Evolutionary conservation across 1,140 invertebrate species (phyloP).

Genomic region (Tetragnatha versicolor): DNA sequence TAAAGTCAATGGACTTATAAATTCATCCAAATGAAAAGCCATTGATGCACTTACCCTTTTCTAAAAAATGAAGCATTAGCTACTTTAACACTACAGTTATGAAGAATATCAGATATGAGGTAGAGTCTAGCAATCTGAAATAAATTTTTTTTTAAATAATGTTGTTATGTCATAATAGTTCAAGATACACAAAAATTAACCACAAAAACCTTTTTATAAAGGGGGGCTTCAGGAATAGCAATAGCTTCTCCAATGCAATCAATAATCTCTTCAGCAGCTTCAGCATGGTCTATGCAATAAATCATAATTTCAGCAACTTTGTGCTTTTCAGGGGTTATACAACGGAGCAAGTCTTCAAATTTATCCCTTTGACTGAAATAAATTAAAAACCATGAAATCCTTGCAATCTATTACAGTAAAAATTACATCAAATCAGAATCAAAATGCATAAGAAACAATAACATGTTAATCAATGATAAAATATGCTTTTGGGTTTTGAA

Average conservation of each 20-base stretch:
- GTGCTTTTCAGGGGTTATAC: conserved; percentile 83
- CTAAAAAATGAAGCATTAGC: conserved; percentile 94
- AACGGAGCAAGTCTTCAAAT: conserved; percentile 88
- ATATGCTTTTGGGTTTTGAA: no score
- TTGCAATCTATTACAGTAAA: no score
- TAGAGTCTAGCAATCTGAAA: conserved; percentile 87
- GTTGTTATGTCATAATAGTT: not conserved
- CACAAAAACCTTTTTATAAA: conserved; percentile 79
- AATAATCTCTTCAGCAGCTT: conserved; percentile 94
- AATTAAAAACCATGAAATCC: no score
- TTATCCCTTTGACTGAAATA: conserved; percentile 77
- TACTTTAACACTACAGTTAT: conserved; percentile 96
- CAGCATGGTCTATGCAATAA: conserved; percentile 98
- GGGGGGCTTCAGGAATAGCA: conserved; percentile 78
- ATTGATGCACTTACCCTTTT: conserved; percentile 31
- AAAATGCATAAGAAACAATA: no score
- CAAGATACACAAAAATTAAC: not conserved
- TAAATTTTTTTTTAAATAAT: not conserved
- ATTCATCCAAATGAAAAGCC: not conserved
- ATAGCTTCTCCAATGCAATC: conserved; percentile 88
- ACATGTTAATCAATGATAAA: no score
- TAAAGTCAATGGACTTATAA: no score
- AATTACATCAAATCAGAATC: no score
- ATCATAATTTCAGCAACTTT: conserved; percentile 96
- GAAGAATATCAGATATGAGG: conserved; percentile 94